Percentiles rank a stretch among this genome's conserved stretches.
Conservation (phyloP, 2,888 invertebrate species). For the Hydraecia micacea region DNA sequence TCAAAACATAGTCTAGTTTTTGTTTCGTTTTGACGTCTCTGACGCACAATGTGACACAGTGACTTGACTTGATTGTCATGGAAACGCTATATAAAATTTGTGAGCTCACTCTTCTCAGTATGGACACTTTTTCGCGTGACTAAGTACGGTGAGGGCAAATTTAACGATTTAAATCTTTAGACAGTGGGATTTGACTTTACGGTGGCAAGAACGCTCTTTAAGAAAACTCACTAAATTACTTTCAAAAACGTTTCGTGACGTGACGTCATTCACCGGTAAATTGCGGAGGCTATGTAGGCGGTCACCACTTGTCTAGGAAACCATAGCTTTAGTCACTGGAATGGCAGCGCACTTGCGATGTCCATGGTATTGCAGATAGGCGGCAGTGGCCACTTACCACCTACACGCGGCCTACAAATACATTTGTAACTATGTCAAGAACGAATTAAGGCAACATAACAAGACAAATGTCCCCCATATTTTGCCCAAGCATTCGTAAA, state of each 20-base stretch:
- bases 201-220: neutral
- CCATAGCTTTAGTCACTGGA: neutral
- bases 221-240: neutral
- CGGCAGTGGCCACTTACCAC: neutral
- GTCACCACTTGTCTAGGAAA: neutral
- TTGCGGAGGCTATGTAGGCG: too few species aligned
- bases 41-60: neutral
- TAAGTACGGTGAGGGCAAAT: neutral
- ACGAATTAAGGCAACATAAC: neutral
- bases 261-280: too few species aligned
- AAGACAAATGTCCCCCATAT: neutral
- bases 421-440: conserved; percentile 4
- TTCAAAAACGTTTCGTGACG: neutral
- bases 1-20: neutral
- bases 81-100: neutral
- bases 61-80: neutral
- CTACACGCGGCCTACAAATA: neutral
- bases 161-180: neutral
- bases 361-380: neutral
- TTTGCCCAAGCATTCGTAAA: conserved; percentile 17
- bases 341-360: neutral
- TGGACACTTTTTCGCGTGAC: neutral
- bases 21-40: neutral
- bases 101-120: neutral
- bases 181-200: neutral